phyloP scores from a whole-genome alignment of 1,140 invertebrate genomes.

The Ganaspis sp. region DNA sequence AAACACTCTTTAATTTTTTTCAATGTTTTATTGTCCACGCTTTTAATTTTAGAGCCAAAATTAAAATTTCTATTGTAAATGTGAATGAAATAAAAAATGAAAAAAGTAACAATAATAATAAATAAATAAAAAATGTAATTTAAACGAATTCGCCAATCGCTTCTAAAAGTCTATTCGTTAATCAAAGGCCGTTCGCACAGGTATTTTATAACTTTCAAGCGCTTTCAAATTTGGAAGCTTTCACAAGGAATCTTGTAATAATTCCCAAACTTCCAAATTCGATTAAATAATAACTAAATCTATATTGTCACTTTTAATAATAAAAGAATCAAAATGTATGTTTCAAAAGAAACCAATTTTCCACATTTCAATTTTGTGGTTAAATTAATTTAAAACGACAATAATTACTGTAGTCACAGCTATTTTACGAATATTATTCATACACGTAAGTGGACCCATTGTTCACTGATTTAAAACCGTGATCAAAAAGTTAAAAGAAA shows the following conservation, averaged over 20 bases:
- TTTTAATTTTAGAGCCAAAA: too few relatives aligned
- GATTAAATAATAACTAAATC: background rate
- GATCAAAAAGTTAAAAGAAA: background rate
- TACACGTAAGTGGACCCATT: slow-evolving; percentile 23
- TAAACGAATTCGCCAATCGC: too few relatives aligned
- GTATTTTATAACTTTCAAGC: slow-evolving; percentile 7
- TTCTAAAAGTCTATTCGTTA: background rate
- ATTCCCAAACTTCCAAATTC: background rate
- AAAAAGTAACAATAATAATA: too few relatives aligned
- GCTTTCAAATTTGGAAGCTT: background rate
- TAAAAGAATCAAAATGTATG: background rate
- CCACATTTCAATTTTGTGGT: too few relatives aligned
- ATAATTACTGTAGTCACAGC: slow-evolving; percentile 10
- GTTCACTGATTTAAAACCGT: slow-evolving; percentile 18
- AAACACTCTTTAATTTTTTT: too few relatives aligned
- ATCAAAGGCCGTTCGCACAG: slow-evolving; percentile 12
- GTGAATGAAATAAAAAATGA: too few relatives aligned
- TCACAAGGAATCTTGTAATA: too few relatives aligned
- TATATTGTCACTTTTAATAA: background rate
- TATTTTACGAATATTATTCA: slow-evolving; percentile 1
- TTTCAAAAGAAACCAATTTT: background rate
- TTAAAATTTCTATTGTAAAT: too few relatives aligned
- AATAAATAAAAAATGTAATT: too few relatives aligned
- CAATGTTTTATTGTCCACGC: too few relatives aligned
- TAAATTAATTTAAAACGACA: background rate